Evolutionary conservation across 2,797 vertebrate species (phyloP), one percentile per base, ranked within the genome.

Genomic region (Manis pentadactyla): DNA sequence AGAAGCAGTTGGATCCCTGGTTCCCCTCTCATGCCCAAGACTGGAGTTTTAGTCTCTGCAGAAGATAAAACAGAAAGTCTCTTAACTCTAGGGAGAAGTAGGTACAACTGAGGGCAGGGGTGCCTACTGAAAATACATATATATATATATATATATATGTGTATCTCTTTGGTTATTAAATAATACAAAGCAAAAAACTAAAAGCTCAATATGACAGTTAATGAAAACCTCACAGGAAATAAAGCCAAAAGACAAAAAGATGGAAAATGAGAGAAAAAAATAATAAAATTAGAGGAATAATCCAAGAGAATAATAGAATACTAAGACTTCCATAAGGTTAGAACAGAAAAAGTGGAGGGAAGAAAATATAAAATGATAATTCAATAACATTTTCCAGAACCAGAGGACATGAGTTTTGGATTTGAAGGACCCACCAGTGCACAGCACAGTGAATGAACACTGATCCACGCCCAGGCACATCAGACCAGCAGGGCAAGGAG

Each of bases 221-320:
- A 75, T 84, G 71, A 51, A 85, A 89, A 69, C 64, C 29, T 34
- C 51, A 85, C 29, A 84, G n/a, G n/a, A 89, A 74, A 66, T 21
- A 94, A 8, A 84, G 19, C 25, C 4, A 63, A 77, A 96, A 74
- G 46, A 69, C 10, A 69, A 75, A 63, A 42, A 93, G 27, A 78
- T 57, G 18, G 55, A 87, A 87, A 94, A 71, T 71, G 46, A 96
- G 39, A 87, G n/a, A 53, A 79, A 59, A n/a, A 81, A 9, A 53
- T 77, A 46, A 88, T n/a, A 53, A 89, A 88, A 78, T 71, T 66
- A 87, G 29, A 93, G 46, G 19, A 61, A 64, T 27, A 87, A 61
- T 61, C 19, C 39, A 88, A 96, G 61, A 64, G 77, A 87, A 59
- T 39, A 83, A 83, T 37, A 86, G 75, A 59, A 68, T 55, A 81